Percentiles rank a stretch among this genome's conserved stretches.
Conservation (phyloP, 2,113 vertebrate species). For the Smithornis capensis region DNA sequence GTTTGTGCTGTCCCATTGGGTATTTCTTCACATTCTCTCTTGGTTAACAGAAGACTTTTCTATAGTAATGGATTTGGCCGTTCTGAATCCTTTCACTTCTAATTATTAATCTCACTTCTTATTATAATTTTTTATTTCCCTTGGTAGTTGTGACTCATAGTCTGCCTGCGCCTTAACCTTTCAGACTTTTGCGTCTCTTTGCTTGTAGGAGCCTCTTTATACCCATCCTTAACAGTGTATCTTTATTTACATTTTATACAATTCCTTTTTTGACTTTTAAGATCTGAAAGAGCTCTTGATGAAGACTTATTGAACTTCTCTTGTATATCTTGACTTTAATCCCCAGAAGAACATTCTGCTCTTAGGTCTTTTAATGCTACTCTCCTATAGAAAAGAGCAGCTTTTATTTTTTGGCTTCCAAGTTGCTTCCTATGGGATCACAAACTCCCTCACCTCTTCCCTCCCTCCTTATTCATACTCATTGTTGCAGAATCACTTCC, state of each 20-base stretch:
- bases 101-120: not conserved
- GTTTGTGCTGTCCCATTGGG: not conserved
- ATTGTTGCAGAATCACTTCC: constrained; percentile 15
- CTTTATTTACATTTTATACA: constrained; percentile 25
- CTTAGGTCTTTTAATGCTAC: not conserved
- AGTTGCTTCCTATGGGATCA: constrained; percentile 14
- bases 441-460: not conserved
- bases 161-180: not conserved
- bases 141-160: not conserved
- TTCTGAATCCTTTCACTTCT: not conserved
- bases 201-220: not conserved
- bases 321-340: constrained; percentile 13
- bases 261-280: not conserved
- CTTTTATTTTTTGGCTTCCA: constrained; percentile 1
- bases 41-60: not conserved
- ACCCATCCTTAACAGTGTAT: not conserved
- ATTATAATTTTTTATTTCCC: not conserved
- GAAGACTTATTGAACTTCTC: not conserved
- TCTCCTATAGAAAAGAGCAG: not conserved
- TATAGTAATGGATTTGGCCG: not conserved
- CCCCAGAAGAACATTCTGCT: not conserved
- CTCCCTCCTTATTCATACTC: not conserved
- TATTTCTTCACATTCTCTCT: not conserved
- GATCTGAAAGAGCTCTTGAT: constrained; percentile 11
- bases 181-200: not conserved